Base-by-base conservation (phyloP, 2,797 vertebrate genomes). In the Pachyuromys duprasi region DNA sequence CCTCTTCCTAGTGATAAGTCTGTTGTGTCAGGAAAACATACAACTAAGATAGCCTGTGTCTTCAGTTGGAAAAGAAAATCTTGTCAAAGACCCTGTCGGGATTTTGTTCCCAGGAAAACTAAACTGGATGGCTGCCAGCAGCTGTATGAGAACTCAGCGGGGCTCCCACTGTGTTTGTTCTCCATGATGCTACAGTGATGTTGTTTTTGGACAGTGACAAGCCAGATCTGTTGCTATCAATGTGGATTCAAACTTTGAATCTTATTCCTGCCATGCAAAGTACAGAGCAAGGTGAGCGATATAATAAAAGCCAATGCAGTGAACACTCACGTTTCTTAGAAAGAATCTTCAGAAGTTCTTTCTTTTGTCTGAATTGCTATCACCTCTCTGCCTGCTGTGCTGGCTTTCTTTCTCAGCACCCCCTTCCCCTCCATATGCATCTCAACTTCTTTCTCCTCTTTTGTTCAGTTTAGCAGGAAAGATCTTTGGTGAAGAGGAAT, bases 281-380 rank as follows among this genome's bases (percentile, higher is more conserved):
- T 20, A 95, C n/a, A 95, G 95, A 97, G 96, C 83, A 89, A 97
- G 94, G 93, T 26, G 1, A 4, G 62, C 95, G 62, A 65, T 55
- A 36, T 96, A 97, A 98, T 98, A 97, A 98, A 98, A 97, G 97
- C 39, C 2, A 24, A 95, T 13, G 1, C 81, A 39, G 95, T 88
- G 79, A 93, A 92, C 96, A 98, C 97, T 94, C 90, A 36, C 31
- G 88, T 97, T 98, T 97, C 97, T 98, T 96, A 97, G 95, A 97
- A 97, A 97, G 92, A 98, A 95, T 98, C 97, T 98, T 98, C 97
- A 98, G 96, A 98, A 98, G 95, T 91, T 96, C 39, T 78, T 90
- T 89, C 81, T 79, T 95, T 94, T 39, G 39, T 95, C 97, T 95
- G 92, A 91, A 88, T 98, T 97, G 95, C 97, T 93, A 94, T 96